Percentiles rank a stretch among this genome's conserved stretches.
Evolutionary conservation across 2,113 vertebrate genomes (phyloP).

Genomic region (Otolemur garnettii): DNA sequence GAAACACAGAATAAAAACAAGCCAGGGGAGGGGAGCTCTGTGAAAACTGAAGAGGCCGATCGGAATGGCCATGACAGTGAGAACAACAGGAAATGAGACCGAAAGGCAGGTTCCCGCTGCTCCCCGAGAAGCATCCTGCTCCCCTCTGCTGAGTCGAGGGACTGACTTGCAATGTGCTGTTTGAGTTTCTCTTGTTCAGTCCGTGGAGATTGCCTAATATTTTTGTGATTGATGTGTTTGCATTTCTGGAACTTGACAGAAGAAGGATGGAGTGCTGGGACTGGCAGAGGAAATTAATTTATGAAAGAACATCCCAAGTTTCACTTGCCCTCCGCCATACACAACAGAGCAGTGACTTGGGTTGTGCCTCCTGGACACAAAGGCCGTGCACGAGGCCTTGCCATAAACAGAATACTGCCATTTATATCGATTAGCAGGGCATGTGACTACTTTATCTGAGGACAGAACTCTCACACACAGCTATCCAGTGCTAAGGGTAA

Average conservation of each 20-base stretch:
- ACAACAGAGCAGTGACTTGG: conserved; percentile 71
- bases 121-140: conserved; percentile 56
- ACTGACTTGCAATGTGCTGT: conserved; percentile 75
- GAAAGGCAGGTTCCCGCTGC: conserved; percentile 34
- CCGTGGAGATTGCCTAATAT: conserved; percentile 62
- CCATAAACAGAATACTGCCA: conserved; percentile 72
- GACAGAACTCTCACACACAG: conserved; percentile 79
- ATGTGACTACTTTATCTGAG: conserved; percentile 66
- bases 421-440: conserved; percentile 59
- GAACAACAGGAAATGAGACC: conserved; percentile 86
- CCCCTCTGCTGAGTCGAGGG: conserved; percentile 77
- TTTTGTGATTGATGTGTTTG: conserved; percentile 62
- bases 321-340: conserved; percentile 46
- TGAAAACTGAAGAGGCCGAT: conserved; percentile 82
- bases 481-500: conserved; percentile 82
- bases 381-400: conserved; percentile 76
- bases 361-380: conserved; percentile 44
- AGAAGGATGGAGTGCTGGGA: conserved; percentile 62
- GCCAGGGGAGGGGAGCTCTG: conserved; percentile 87
- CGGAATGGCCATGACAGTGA: conserved; percentile 81
- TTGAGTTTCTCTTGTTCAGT: conserved; percentile 73
- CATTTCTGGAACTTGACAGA: conserved; percentile 77
- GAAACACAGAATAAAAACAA: conserved; percentile 91
- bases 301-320: conserved; percentile 26
- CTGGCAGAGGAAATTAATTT: conserved; percentile 17